A percentile compares a stretch with the other conserved stretches of the same genome.
These are phyloP conservation scores for Coenonympha arcania DNA, from an alignment of 2,888 invertebrate genomes.

Conservation along the genomic window DNA sequence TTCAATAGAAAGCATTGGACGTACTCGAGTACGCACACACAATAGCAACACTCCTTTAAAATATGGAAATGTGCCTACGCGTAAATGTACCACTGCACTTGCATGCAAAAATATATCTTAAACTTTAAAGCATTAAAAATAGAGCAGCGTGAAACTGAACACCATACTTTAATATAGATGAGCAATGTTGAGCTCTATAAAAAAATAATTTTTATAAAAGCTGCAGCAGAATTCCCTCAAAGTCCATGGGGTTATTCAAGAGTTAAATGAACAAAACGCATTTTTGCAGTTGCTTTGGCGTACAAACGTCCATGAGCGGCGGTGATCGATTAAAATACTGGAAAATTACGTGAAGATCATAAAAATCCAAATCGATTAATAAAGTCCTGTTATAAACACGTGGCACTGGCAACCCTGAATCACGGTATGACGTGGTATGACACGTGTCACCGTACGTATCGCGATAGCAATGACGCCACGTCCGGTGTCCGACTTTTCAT, in stretches of 20 bases:
- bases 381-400: not conserved
- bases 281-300: too few species aligned
- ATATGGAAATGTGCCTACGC: slow-evolving; percentile 9
- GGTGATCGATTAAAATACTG: too few species aligned
- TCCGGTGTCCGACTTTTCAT: slow-evolving; percentile 35
- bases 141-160: slow-evolving; percentile 1
- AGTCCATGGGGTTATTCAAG: too few species aligned
- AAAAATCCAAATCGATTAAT: too few species aligned
- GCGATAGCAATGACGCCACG: slow-evolving; percentile 45
- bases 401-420: not conserved
- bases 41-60: slow-evolving; percentile 21
- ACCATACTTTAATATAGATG: slow-evolving; percentile 1
- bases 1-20: slow-evolving; percentile 20
- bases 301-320: too few species aligned
- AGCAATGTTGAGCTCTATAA: too few species aligned
- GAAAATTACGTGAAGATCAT: too few species aligned
- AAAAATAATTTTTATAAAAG: too few species aligned
- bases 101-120: not conserved
- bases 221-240: too few species aligned
- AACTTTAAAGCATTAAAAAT: not conserved
- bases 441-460: slow-evolving; percentile 25
- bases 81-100: not conserved
- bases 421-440: slow-evolving; percentile 7
- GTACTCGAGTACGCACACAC: slow-evolving; percentile 19
- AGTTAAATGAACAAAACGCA: too few species aligned